Evolutionary conservation across 1,140 invertebrate species (phyloP), one percentile per base, ranked within the genome.

Genomic region (Bilobella aurantiaca): DNA sequence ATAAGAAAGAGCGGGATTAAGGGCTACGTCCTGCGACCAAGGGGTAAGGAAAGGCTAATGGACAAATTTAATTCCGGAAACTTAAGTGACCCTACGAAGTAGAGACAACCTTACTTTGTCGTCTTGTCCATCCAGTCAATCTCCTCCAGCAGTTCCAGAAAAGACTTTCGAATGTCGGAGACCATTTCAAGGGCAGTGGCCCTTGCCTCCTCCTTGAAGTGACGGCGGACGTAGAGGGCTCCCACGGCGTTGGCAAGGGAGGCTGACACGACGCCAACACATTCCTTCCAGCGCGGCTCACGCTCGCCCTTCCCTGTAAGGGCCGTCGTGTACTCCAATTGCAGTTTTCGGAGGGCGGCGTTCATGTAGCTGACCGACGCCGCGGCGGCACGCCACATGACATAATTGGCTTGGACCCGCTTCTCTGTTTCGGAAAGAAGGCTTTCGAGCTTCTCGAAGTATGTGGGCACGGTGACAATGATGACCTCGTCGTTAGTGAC

Each of bases 61-160:
- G n/a, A n/a, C n/a, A n/a, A n/a, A n/a, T n/a, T n/a, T n/a, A n/a
- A n/a, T n/a, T n/a, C n/a, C n/a, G n/a, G n/a, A n/a, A n/a, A n/a
- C n/a, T n/a, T n/a, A n/a, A n/a, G n/a, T n/a, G n/a, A n/a, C n/a
- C n/a, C n/a, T n/a, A n/a, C n/a, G n/a, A n/a, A n/a, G n/a, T n/a
- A 34, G 8, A 2, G 2, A 25, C 25, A 18, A 5, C 23, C 66
- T 64, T 73, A 74, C 62, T 84, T 85, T 0, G 93, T 95, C 53
- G 81, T 79, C 0, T 86, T 81, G 73, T 95, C 91, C 90, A 96
- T 93, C 93, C 92, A 96, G 3, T 88, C 85, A 1, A 91, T 84
- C 73, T 86, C 79, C 37, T 82, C 76, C n/a, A 92, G 75, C 0
- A 87, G 83, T 66, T 81, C 78, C 47, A 79, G 77, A 75, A 85